phyloP scores from a whole-genome alignment of 2,113 vertebrate genomes.

The Caranx melampygus region DNA sequence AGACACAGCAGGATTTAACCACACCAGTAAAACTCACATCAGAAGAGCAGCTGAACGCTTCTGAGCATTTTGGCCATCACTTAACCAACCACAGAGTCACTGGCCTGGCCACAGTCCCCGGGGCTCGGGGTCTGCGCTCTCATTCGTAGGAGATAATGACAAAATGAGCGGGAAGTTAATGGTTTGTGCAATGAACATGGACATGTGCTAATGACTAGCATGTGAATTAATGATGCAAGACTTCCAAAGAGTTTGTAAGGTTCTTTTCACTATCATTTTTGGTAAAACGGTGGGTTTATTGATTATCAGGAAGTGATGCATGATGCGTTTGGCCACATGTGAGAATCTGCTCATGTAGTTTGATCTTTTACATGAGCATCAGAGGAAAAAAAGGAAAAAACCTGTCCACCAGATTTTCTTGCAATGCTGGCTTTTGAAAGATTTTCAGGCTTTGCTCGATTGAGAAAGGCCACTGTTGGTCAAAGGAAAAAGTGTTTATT shows the following conservation, averaged over 20 bases:
- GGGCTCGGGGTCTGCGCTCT: slow-evolving; percentile 1
- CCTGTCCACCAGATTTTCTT: slow-evolving; percentile 7
- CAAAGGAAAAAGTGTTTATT: slow-evolving; percentile 65
- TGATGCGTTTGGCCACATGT: not conserved
- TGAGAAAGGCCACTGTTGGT: slow-evolving; percentile 26
- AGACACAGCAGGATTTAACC: slow-evolving; percentile 18
- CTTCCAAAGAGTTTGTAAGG: not conserved
- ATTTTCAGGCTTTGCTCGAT: slow-evolving; percentile 38
- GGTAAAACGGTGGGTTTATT: not conserved
- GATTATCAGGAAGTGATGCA: not conserved
- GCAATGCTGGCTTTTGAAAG: slow-evolving; percentile 27
- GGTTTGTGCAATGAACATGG: slow-evolving; percentile 38
- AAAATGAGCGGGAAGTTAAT: slow-evolving; percentile 52
- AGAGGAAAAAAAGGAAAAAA: not conserved
- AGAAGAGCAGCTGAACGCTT: slow-evolving; percentile 55
- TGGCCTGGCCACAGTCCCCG: slow-evolving; percentile 7
- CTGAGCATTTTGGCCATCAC: slow-evolving; percentile 26
- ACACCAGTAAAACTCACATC: slow-evolving; percentile 5
- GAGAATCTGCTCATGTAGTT: not conserved
- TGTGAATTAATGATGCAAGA: slow-evolving; percentile 25
- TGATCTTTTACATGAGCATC: slow-evolving; percentile 12
- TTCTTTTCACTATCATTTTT: not conserved
- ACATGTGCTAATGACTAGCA: slow-evolving; percentile 44
- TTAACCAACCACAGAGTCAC: slow-evolving; percentile 38
- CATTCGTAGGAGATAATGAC: slow-evolving; percentile 38